Percentiles rank a stretch among this genome's conserved stretches.
These are phyloP conservation scores for Sardina pilchardus DNA, from an alignment of 2,113 vertebrate species.

Conservation along the genomic window DNA sequence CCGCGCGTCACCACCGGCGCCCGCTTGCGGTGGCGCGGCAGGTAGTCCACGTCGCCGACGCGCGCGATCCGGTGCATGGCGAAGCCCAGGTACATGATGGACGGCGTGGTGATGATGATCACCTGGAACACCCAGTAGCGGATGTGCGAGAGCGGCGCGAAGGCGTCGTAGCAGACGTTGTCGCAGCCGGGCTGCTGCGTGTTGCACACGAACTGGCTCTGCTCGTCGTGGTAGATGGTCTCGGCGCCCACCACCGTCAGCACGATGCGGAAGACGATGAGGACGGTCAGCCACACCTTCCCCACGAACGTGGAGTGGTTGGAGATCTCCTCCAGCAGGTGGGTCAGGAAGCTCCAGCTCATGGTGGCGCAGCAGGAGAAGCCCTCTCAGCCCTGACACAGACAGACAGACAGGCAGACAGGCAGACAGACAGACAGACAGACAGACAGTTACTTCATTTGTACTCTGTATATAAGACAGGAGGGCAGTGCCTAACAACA, in stretches of 20 bases:
- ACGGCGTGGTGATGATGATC: conserved; percentile 82
- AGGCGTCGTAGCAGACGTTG: conserved; percentile 86
- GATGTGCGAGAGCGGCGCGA: conserved; percentile 83
- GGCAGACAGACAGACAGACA: not conserved
- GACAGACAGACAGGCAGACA: not conserved
- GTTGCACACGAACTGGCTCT: conserved; percentile 89
- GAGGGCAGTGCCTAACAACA: no score
- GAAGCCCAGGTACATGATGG: conserved; percentile 85
- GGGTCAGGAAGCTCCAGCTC: conserved; percentile 90
- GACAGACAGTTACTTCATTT: not conserved
- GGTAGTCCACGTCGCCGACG: conserved; percentile 62
- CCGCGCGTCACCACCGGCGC: conserved; percentile 72
- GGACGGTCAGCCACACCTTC: conserved; percentile 85
- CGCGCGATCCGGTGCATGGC: conserved; percentile 85
- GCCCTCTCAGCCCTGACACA: conserved; percentile 49
- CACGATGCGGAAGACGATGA: conserved; percentile 88
- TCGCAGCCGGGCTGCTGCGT: conserved; percentile 86
- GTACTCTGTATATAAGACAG: no score
- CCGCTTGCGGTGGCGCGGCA: conserved; percentile 43
- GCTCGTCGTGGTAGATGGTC: conserved; percentile 89
- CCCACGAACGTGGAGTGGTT: conserved; percentile 90
- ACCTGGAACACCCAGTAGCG: conserved; percentile 91
- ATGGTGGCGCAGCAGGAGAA: conserved; percentile 65
- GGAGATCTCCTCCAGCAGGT: conserved; percentile 88
- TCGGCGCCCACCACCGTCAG: conserved; percentile 84